A percentile compares a stretch with the other conserved stretches of the same genome.
Conservation (phyloP, 2,113 vertebrate species). For the Phoxinus phoxinus region DNA sequence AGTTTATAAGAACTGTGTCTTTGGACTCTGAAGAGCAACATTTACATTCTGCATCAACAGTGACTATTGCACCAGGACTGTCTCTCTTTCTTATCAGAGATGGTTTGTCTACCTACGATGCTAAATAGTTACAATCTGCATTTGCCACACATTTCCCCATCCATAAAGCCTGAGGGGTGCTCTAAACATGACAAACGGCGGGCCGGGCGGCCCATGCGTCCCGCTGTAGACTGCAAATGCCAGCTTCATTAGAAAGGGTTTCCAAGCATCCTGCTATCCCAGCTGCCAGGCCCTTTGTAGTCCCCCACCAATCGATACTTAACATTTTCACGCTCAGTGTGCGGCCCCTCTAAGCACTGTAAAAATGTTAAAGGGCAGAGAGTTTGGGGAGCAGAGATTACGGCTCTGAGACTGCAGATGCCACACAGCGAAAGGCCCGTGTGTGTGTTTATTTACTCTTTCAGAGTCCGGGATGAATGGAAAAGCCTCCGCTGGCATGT, state of each 20-base stretch:
- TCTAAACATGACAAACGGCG: constrained; percentile 54
- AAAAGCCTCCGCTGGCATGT: constrained; percentile 36
- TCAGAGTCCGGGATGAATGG: constrained; percentile 23
- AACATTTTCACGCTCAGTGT: constrained; percentile 59
- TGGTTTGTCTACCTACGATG: constrained; percentile 43
- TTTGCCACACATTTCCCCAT: constrained; percentile 30
- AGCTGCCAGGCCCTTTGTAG: constrained; percentile 56
- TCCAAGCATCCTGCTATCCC: constrained; percentile 56
- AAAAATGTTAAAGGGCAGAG: constrained; percentile 48
- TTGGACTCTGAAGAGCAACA: background rate
- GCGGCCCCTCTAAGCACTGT: constrained; percentile 46
- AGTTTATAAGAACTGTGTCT: background rate
- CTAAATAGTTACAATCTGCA: constrained; percentile 49
- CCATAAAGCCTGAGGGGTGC: constrained; percentile 48
- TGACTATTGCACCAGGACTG: constrained; percentile 1
- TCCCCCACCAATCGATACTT: constrained; percentile 58
- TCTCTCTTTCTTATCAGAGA: constrained; percentile 16
- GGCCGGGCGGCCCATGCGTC: constrained; percentile 41
- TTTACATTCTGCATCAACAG: constrained; percentile 4
- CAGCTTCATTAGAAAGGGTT: constrained; percentile 62
- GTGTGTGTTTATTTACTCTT: constrained; percentile 39
- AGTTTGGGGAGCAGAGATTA: constrained; percentile 50
- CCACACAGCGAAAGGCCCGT: background rate
- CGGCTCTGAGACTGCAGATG: constrained; percentile 30
- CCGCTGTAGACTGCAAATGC: constrained; percentile 57